phyloP scores from a whole-genome alignment of 2,888 invertebrate genomes.

The Callyntrura guangdongensis region DNA sequence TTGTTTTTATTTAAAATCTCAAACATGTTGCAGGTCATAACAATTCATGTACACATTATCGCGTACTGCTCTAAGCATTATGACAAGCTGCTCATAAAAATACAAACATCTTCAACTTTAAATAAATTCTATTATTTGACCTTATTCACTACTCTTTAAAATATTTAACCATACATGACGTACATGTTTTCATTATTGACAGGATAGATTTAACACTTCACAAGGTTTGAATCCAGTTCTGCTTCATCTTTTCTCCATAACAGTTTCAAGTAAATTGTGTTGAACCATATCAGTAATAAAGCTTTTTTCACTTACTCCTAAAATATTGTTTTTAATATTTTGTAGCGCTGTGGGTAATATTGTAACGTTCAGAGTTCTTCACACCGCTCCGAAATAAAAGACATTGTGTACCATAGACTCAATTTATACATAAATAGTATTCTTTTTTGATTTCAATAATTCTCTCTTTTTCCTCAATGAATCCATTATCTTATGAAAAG shows the following conservation, averaged over 20 bases:
- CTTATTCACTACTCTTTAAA: neutral
- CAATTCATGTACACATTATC: constrained; percentile 33
- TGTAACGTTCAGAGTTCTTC: constrained; percentile 49
- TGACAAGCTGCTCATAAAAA: constrained; percentile 68
- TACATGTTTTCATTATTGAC: neutral
- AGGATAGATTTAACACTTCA: neutral
- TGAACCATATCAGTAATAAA: too few relatives aligned
- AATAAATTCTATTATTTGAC: neutral
- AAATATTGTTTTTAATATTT: constrained; percentile 35
- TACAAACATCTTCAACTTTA: constrained; percentile 41
- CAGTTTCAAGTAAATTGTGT: too few relatives aligned
- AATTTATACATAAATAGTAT: constrained; percentile 33
- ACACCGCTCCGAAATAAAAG: constrained; percentile 28
- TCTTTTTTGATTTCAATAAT: constrained; percentile 24
- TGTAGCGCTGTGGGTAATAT: constrained; percentile 57
- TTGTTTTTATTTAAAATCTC: constrained; percentile 52
- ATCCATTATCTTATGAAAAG: neutral
- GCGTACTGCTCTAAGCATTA: constrained; percentile 41
- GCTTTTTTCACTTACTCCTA: neutral
- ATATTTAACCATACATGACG: constrained; percentile 2
- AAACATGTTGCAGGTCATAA: constrained; percentile 57
- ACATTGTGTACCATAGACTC: constrained; percentile 31
- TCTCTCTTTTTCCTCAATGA: neutral
- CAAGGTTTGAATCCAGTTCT: neutral
- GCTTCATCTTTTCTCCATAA: neutral